phyloP scores from a whole-genome alignment of 2,888 invertebrate genomes.

The Parnassius mnemosyne region DNA sequence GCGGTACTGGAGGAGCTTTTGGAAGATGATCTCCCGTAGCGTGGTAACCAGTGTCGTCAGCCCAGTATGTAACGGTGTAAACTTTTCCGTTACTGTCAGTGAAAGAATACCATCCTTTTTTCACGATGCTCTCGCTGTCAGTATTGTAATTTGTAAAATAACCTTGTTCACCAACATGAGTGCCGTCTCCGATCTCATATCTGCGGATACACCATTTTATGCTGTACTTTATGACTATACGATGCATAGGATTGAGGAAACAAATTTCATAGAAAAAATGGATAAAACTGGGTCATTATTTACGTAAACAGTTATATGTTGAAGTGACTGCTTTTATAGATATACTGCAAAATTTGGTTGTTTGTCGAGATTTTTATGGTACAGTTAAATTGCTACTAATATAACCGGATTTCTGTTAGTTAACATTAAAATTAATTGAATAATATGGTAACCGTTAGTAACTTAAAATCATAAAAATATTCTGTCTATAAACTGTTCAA shows the following conservation, averaged over 20 bases:
- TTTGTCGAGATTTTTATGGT: constrained; percentile 27
- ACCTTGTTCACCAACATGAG: constrained; percentile 70
- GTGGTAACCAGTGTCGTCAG: constrained; percentile 71
- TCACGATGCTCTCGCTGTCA: constrained; percentile 64
- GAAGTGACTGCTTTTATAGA: too few species aligned
- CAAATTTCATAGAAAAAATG: too few species aligned
- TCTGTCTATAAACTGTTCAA: too few species aligned
- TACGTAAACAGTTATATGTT: too few species aligned
- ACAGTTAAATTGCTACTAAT: constrained; percentile 40
- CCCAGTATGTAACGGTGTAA: constrained; percentile 72
- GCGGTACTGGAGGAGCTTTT: constrained; percentile 62
- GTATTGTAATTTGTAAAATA: constrained; percentile 59
- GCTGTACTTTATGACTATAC: too few species aligned
- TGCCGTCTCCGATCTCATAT: constrained; percentile 69
- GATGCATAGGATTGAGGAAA: too few species aligned
- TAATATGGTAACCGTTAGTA: constrained; percentile 48
- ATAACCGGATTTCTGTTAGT: constrained; percentile 44
- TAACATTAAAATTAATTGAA: constrained; percentile 42
- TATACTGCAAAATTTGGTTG: constrained; percentile 33
- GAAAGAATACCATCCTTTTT: constrained; percentile 74
- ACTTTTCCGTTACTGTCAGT: constrained; percentile 62
- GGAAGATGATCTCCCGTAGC: constrained; percentile 72
- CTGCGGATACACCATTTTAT: constrained; percentile 36
- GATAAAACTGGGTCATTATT: too few species aligned
- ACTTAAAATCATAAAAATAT: too few species aligned